Conservation (phyloP, 2,113 vertebrate genomes). For the Colius striatus region DNA sequence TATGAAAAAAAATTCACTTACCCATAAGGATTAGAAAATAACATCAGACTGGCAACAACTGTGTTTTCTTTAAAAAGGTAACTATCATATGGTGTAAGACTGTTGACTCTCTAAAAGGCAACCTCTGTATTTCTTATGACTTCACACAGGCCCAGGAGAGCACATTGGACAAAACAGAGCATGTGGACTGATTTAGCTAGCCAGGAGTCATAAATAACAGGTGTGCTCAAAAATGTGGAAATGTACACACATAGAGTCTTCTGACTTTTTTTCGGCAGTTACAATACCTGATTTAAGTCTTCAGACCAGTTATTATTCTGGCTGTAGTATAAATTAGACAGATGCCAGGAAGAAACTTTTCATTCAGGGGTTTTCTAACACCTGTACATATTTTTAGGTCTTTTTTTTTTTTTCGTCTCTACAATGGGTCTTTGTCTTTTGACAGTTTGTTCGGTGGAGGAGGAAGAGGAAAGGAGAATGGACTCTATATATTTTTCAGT, state of each 20-base stretch:
- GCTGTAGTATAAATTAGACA: not conserved
- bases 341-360: not conserved
- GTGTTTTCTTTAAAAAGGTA: not conserved
- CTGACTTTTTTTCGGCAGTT: not conserved
- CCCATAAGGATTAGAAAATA: not conserved
- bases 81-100: not conserved
- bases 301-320: not conserved
- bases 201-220: not conserved
- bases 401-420: slow-evolving; percentile 5
- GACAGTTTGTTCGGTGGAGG: slow-evolving; percentile 54
- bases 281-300: not conserved
- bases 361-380: not conserved
- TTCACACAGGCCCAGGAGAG: not conserved
- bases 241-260: not conserved
- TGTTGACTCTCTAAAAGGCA: not conserved
- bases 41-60: not conserved
- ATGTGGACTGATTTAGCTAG: not conserved
- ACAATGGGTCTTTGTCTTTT: slow-evolving; percentile 60
- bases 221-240: not conserved
- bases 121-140: not conserved
- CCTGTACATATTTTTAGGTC: not conserved
- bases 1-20: not conserved
- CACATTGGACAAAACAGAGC: not conserved
- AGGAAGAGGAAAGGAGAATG: slow-evolving; percentile 61
- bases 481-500: slow-evolving; percentile 55